These are phyloP conservation scores for Diorhabda elongata DNA, from an alignment of 1,140 invertebrate genomes.

Conservation along the genomic window DNA sequence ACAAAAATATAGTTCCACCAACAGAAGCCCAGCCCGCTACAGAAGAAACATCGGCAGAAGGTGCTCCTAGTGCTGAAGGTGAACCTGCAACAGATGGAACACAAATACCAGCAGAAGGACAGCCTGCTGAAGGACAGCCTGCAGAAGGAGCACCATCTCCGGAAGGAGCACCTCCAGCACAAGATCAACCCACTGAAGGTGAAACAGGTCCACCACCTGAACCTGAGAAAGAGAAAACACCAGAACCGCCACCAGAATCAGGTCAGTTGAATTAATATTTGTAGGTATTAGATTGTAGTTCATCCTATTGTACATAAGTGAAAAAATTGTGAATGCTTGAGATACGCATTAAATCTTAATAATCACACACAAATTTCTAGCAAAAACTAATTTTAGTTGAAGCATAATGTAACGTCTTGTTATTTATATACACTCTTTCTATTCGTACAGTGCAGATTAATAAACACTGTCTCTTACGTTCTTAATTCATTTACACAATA, in stretches of 20 bases:
- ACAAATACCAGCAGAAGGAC: slow-evolving; percentile 33
- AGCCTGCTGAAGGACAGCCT: slow-evolving; percentile 27
- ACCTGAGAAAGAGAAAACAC: slow-evolving; percentile 17
- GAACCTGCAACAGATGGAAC: slow-evolving; percentile 40
- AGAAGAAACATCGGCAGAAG: slow-evolving; percentile 20
- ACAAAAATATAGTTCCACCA: not conserved
- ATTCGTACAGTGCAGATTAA: no score
- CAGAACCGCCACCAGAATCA: slow-evolving; percentile 19
- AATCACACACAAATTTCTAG: no score
- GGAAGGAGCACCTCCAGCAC: slow-evolving; percentile 48
- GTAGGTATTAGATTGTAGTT: no score
- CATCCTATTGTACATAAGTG: no score
- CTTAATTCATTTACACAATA: no score
- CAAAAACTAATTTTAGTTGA: no score
- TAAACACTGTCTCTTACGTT: no score
- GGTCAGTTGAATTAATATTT: not conserved
- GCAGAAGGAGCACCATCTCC: slow-evolving; percentile 49
- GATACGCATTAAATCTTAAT: no score
- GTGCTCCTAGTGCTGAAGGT: slow-evolving; percentile 17
- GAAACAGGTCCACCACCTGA: slow-evolving; percentile 38
- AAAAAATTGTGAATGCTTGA: no score
- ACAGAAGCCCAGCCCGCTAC: slow-evolving; percentile 12
- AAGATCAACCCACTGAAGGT: slow-evolving; percentile 43
- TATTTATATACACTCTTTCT: no score
- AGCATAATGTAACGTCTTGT: no score